Conservation (phyloP, 1,140 invertebrate species). For the Zaprionus ghesquierei region DNA sequence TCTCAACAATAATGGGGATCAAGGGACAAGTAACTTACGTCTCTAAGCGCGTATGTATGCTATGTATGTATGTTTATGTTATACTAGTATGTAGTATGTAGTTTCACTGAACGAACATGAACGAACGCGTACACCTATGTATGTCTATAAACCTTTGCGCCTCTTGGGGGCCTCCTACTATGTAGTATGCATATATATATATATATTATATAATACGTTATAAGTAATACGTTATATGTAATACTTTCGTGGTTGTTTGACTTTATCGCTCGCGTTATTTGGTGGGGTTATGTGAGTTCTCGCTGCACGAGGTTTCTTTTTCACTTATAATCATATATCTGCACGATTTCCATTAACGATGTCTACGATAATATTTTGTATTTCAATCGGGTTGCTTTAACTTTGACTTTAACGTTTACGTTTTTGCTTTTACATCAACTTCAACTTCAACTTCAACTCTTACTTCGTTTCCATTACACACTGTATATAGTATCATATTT, state of each 20-base stretch:
- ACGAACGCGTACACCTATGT: not conserved
- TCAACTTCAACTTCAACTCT: not conserved
- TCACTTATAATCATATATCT: not conserved
- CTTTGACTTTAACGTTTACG: not conserved
- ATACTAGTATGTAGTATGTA: not conserved
- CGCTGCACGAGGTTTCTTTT: constrained; percentile 9
- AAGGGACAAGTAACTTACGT: not conserved
- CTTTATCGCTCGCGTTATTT: constrained; percentile 52
- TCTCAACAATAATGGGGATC: constrained; percentile 26
- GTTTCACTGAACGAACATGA: not conserved
- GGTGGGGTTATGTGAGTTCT: constrained; percentile 55
- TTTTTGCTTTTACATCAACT: not conserved
- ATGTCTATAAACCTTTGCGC: not conserved
- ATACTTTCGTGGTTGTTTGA: constrained; percentile 46
- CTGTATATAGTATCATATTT: constrained; percentile 8
- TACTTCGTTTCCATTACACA: not conserved
- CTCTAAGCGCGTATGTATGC: not conserved
- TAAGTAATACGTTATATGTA: constrained; percentile 5
- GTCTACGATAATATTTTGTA: constrained; percentile 10
- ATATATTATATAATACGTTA: not conserved
- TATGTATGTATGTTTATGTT: constrained; percentile 35
- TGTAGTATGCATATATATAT: constrained; percentile 53
- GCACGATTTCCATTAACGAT: constrained; percentile 7
- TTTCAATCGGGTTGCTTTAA: not conserved
- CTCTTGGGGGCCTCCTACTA: constrained; percentile 32